Percentiles rank a stretch among this genome's conserved stretches.
Evolutionary conservation across 2,797 vertebrate genomes (phyloP).

Genomic region (Zalophus californianus): DNA sequence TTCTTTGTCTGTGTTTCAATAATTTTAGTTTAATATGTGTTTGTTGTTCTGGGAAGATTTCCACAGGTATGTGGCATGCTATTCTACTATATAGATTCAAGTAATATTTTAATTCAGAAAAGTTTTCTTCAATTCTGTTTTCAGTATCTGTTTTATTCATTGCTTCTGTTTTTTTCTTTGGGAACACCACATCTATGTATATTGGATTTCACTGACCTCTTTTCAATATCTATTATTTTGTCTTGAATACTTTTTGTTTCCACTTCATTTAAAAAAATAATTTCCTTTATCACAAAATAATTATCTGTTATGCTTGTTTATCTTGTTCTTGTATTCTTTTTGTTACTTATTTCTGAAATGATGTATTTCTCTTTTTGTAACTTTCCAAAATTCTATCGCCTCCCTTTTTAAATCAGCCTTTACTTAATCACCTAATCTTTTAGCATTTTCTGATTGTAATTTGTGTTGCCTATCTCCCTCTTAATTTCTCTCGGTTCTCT

Average conservation of each 20-base stretch:
- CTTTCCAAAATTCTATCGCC: background rate
- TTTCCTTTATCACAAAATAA: background rate
- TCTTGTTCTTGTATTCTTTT: background rate
- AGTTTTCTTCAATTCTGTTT: background rate
- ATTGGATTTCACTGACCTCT: background rate
- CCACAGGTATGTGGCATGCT: background rate
- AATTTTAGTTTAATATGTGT: background rate
- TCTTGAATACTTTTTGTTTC: background rate
- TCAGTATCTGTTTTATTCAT: background rate
- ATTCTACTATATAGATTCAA: background rate
- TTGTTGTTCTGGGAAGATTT: background rate
- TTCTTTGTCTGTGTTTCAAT: background rate
- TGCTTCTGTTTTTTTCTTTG: background rate
- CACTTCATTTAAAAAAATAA: background rate
- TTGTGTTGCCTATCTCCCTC: background rate
- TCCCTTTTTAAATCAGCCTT: background rate
- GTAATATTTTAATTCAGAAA: background rate
- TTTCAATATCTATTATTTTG: background rate
- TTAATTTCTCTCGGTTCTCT: conserved; percentile 13
- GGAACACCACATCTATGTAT: background rate
- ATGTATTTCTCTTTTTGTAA: background rate
- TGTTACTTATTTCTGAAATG: background rate
- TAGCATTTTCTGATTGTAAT: background rate
- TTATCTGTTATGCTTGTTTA: background rate
- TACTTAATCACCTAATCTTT: background rate